A percentile compares a stretch with the other conserved stretches of the same genome.
These are phyloP conservation scores for Globodera rostochiensis DNA, from an alignment of 1,140 invertebrate species.

Conservation along the genomic window DNA sequence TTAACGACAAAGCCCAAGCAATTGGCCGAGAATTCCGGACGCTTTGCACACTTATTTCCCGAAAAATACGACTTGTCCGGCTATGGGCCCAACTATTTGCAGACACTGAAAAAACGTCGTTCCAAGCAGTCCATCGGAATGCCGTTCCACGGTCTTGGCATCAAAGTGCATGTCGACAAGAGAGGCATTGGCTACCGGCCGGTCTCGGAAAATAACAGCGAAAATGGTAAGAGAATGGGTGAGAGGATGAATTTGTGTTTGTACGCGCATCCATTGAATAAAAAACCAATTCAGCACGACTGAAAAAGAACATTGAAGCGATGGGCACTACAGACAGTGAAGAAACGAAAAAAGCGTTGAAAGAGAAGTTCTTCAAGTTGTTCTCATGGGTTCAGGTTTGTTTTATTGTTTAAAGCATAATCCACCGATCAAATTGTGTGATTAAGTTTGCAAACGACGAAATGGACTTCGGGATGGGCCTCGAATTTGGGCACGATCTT, in stretches of 20 bases:
- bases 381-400: slow-evolving; percentile 36
- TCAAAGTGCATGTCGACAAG: slow-evolving; percentile 21
- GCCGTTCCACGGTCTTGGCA: slow-evolving; percentile 36
- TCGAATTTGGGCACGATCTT: slow-evolving; percentile 43
- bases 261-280: too few species aligned
- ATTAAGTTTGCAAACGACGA: slow-evolving; percentile 46
- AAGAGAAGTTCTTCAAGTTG: slow-evolving; percentile 29
- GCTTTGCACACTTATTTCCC: slow-evolving; percentile 7
- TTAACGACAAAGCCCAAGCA: not conserved
- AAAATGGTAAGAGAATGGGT: slow-evolving; percentile 10
- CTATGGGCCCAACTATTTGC: slow-evolving; percentile 1
- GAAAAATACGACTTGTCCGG: slow-evolving; percentile 1
- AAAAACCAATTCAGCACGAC: slow-evolving; percentile 21
- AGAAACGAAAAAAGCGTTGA: slow-evolving; percentile 8
- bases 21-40: not conserved
- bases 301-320: slow-evolving; percentile 33
- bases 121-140: slow-evolving; percentile 12
- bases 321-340: slow-evolving; percentile 35
- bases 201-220: slow-evolving; percentile 26
- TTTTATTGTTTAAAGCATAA: not conserved
- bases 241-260: not conserved
- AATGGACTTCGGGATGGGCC: slow-evolving; percentile 48
- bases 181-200: slow-evolving; percentile 38
- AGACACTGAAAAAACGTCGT: not conserved
- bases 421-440: too few species aligned